Evolutionary conservation across 2,113 vertebrate genomes (phyloP).

Genomic region (Trachemys scripta): DNA sequence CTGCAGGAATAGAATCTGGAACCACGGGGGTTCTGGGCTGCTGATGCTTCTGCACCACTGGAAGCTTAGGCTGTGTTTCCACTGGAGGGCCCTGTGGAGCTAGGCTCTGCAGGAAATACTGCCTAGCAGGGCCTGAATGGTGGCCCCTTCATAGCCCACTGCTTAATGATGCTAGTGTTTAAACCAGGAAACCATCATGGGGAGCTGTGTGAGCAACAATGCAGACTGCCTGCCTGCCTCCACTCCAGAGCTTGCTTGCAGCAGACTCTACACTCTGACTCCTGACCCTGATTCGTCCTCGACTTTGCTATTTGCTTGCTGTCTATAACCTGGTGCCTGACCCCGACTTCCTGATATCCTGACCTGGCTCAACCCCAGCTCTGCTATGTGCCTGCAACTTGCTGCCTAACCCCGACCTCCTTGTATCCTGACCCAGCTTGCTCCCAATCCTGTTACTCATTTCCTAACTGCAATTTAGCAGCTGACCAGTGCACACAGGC

Average conservation of each 20-base stretch:
- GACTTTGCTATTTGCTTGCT: not conserved
- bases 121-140: not conserved
- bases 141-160: not conserved
- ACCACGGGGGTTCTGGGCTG: not conserved
- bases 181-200: not conserved
- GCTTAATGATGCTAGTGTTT: not conserved
- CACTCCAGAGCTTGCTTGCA: not conserved
- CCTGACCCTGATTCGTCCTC: not conserved
- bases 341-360: not conserved
- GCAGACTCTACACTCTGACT: not conserved
- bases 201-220: not conserved
- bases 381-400: not conserved
- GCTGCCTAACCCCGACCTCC: not conserved
- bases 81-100: not conserved
- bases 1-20: not conserved
- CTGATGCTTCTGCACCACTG: not conserved
- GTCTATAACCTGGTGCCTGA: not conserved
- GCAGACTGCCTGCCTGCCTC: not conserved
- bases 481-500: not conserved
- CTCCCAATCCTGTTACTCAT: not conserved
- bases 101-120: not conserved
- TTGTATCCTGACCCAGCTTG: not conserved
- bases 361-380: not conserved
- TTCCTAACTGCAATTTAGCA: not conserved
- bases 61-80: not conserved